Conservation (phyloP, 2,797 vertebrate genomes). For the Paratrypauchen microcephalus region DNA sequence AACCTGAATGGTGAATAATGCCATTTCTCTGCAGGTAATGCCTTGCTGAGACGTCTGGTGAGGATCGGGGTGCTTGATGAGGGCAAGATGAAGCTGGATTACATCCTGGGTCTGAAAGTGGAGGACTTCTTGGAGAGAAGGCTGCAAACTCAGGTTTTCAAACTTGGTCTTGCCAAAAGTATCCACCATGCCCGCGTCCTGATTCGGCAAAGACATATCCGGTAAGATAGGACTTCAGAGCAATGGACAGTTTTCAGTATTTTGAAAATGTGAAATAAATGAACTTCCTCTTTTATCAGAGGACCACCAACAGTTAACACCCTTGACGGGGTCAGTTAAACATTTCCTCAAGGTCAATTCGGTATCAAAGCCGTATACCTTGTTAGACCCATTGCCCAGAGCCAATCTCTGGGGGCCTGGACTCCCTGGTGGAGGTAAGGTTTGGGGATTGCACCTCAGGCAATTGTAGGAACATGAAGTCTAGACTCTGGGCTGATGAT, state of each 20-base stretch:
- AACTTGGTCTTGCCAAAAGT: constrained; percentile 92
- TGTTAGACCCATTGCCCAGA: constrained; percentile 79
- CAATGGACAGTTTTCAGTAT: neutral
- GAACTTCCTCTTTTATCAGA: constrained; percentile 74
- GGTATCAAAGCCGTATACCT: constrained; percentile 91
- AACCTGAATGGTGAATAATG: neutral
- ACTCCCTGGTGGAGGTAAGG: constrained; percentile 65
- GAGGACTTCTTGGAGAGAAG: constrained; percentile 95
- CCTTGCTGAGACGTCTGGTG: constrained; percentile 89
- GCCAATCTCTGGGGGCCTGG: constrained; percentile 61
- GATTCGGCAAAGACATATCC: constrained; percentile 94
- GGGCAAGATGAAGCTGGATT: constrained; percentile 97
- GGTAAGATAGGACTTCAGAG: constrained; percentile 68
- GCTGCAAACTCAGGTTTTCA: constrained; percentile 94
- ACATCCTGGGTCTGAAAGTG: constrained; percentile 93
- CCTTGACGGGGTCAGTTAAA: constrained; percentile 54
- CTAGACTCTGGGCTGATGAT: constrained; percentile 69
- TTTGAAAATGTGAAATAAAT: constrained; percentile 34
- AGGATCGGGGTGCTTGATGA: constrained; percentile 93
- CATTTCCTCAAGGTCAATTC: constrained; percentile 90
- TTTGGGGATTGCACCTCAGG: constrained; percentile 74
- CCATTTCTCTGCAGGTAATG: constrained; percentile 79
- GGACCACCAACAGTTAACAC: constrained; percentile 47
- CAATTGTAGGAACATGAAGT: constrained; percentile 34
- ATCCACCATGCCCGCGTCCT: constrained; percentile 94